Conservation (phyloP, 1,140 invertebrate species). For the Aphaenogaster floridana region DNA sequence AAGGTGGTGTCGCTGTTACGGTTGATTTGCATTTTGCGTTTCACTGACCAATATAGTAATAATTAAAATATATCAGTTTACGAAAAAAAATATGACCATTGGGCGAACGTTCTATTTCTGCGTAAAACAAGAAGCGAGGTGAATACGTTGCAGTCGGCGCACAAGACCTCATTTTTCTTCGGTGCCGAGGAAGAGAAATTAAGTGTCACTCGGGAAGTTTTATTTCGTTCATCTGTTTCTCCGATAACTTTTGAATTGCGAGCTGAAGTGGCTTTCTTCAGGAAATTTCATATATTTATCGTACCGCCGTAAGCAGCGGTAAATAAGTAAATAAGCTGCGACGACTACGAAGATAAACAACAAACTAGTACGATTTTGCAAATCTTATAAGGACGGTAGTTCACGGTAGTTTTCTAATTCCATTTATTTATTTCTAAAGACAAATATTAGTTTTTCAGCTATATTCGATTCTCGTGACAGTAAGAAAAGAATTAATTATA, state of each 20-base stretch:
- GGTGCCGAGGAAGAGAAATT: slow-evolving; percentile 60
- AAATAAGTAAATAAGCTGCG: slow-evolving; percentile 57
- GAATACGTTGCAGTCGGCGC: slow-evolving; percentile 53
- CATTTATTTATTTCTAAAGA: slow-evolving; percentile 30
- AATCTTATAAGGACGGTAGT: slow-evolving; percentile 31
- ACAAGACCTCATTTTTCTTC: slow-evolving; percentile 59
- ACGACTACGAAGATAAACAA: slow-evolving; percentile 30
- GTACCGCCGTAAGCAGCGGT: slow-evolving; percentile 29
- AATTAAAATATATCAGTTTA: slow-evolving; percentile 49
- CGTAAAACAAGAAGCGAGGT: slow-evolving; percentile 23
- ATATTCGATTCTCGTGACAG: background rate
- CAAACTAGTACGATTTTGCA: slow-evolving; percentile 43
- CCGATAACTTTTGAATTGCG: slow-evolving; percentile 64
- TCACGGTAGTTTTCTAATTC: background rate
- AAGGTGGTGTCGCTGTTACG: background rate
- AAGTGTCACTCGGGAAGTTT: slow-evolving; percentile 64
- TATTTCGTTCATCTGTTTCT: slow-evolving; percentile 65
- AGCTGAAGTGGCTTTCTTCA: slow-evolving; percentile 60
- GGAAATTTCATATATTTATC: slow-evolving; percentile 62
- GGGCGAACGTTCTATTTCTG: slow-evolving; percentile 12
- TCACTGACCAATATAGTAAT: slow-evolving; percentile 28
- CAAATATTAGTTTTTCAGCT: slow-evolving; percentile 18
- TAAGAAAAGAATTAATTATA: background rate
- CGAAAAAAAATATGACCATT: background rate
- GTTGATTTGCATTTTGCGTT: slow-evolving; percentile 18